Evolutionary conservation across 2,113 vertebrate species (phyloP).

Genomic region (Peromyscus maniculatus): DNA sequence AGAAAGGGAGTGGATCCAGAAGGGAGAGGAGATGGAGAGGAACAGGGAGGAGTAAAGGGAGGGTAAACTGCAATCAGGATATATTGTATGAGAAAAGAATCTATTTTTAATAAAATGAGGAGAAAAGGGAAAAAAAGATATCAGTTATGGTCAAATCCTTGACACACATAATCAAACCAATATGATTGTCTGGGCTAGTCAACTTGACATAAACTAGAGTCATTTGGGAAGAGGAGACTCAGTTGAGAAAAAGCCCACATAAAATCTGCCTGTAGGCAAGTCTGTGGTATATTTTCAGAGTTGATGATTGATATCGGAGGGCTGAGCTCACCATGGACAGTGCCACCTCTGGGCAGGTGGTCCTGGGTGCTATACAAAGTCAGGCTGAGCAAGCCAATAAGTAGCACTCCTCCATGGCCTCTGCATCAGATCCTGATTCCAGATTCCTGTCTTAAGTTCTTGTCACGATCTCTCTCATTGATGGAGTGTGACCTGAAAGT

Average conservation of each 20-base stretch:
- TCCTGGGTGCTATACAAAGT: background rate
- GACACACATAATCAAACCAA: background rate
- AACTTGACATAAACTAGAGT: background rate
- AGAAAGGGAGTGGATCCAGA: background rate
- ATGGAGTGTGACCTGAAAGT: background rate
- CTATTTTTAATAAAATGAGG: background rate
- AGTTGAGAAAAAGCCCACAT: background rate
- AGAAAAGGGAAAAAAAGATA: background rate
- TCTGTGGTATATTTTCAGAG: background rate
- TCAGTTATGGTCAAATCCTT: background rate
- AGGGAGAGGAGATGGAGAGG: background rate
- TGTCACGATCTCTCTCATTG: background rate
- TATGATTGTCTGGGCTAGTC: background rate
- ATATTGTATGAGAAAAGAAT: background rate
- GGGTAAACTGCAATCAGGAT: background rate
- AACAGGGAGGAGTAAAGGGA: background rate
- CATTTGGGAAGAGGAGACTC: background rate
- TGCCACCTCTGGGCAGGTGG: background rate
- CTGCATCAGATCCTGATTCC: background rate
- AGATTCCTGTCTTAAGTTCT: background rate
- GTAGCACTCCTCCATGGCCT: background rate
- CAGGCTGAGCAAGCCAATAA: background rate
- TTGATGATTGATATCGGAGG: background rate
- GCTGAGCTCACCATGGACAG: background rate
- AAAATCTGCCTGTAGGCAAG: background rate